Base-by-base conservation (phyloP, 2,113 vertebrate genomes). In the Callocephalon fimbriatum region DNA sequence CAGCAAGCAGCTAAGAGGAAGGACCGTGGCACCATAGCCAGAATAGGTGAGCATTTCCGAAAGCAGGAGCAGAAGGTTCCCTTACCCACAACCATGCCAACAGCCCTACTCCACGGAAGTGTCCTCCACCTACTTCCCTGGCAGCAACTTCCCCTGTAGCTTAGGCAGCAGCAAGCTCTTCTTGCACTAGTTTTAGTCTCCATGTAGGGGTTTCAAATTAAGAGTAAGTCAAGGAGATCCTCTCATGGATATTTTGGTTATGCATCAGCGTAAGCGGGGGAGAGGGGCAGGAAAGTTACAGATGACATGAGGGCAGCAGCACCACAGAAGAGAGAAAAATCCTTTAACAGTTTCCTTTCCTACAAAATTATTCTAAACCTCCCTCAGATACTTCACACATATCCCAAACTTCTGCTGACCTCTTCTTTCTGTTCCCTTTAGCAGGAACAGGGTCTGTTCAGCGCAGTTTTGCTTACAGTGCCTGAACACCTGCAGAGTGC, bases 1-100 rank as follows among this genome's bases (percentile, higher is more conserved):
- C 35, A 74, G 32, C 61, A 63, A 68, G 37, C 61, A 58, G 19
- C 4, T 2, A 45, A 47, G 48, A 40, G 15, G 10, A 37, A 58
- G 4, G 21, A 27, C 25, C 4, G 1, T 4, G 10, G 11, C 17
- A 17, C 23, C 48, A 35, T 0, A 4, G 21, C 9, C 29, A 87
- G 42, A 40, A 35, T 31, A 40, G 32, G 15, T 0, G 2, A 12
- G 15, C 12, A 38, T 7, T 72, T 77, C 32, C 27, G 40, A 62
- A 38, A 35, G 4, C 37, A 68, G 47, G 21, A 78, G 32, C 31
- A 72, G 35, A 67, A 73, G n/a, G 10, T 4, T 62, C 25, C 23
- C 26, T 53, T 66, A 31, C 13, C 32, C 20, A 38, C 6, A 19
- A n/a, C 50, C 23, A 7, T 26, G 10, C 7, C 1, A 1, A 25